Evolutionary conservation across 2,888 invertebrate species (phyloP).

Genomic region (Lycaena phlaeas): DNA sequence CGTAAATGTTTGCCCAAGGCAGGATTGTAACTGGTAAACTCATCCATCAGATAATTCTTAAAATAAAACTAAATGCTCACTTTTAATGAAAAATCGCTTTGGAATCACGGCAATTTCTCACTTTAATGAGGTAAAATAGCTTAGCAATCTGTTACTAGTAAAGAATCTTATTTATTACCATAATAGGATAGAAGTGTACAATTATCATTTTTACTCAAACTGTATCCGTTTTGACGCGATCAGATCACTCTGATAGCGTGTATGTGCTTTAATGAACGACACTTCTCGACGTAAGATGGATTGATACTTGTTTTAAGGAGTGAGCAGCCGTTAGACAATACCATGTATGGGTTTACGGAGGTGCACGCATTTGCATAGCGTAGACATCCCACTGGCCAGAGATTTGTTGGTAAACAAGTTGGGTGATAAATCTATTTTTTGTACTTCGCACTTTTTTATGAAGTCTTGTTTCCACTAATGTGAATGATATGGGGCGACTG

Average conservation of each 20-base stretch:
- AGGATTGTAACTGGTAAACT: conserved; percentile 6
- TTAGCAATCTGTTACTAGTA: conserved; percentile 6
- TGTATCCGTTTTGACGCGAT: conserved; percentile 1
- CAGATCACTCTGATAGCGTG: not conserved
- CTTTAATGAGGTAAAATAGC: conserved; percentile 6
- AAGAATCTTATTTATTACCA: conserved; percentile 21
- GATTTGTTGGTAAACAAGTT: conserved; percentile 5
- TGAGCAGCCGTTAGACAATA: conserved; percentile 8
- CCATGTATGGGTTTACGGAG: conserved; percentile 2
- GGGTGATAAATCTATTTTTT: conserved; percentile 3
- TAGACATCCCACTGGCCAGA: conserved; percentile 2
- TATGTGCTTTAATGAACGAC: conserved; percentile 1
- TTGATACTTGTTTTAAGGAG: conserved; percentile 6
- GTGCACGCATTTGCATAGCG: conserved; percentile 4
- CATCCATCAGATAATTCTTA: conserved; percentile 3
- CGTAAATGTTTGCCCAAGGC: conserved; percentile 6
- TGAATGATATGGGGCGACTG: too few species aligned
- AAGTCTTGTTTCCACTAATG: too few species aligned
- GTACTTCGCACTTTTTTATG: too few species aligned
- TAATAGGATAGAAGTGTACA: conserved; percentile 13
- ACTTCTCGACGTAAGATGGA: conserved; percentile 1
- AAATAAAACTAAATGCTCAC: conserved; percentile 2
- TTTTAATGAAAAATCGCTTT: conserved; percentile 10
- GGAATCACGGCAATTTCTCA: conserved; percentile 1
- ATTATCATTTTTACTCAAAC: conserved; percentile 2